Evolutionary conservation across 2,113 vertebrate species (phyloP).

Genomic region (Dolichallabes microphthalmus): DNA sequence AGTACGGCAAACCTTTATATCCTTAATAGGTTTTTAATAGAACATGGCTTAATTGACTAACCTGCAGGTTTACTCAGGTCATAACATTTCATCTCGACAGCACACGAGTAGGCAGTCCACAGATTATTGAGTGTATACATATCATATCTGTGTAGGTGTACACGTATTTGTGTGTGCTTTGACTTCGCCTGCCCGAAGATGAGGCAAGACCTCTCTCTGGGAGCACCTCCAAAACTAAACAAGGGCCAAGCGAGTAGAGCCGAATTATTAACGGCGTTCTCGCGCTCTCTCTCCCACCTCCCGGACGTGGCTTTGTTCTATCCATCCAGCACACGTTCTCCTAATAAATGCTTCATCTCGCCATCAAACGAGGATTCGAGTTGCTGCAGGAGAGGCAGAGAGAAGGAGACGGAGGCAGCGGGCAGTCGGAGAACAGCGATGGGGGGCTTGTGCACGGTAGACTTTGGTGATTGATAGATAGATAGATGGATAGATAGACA

Average conservation of each 20-base stretch:
- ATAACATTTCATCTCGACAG: not conserved
- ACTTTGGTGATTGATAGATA: conserved; percentile 41
- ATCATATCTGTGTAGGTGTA: conserved; percentile 16
- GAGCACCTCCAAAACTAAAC: conserved; percentile 47
- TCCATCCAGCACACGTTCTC: conserved; percentile 41
- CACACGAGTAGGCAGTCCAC: conserved; percentile 24
- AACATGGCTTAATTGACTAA: not conserved
- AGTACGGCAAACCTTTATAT: not conserved
- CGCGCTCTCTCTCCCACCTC: not conserved
- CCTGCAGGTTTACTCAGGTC: not conserved
- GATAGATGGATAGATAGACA: conserved; percentile 41
- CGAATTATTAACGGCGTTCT: conserved; percentile 49
- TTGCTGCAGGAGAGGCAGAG: conserved; percentile 43
- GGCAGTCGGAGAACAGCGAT: conserved; percentile 60
- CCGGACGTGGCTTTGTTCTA: conserved; percentile 42
- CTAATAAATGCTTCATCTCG: conserved; percentile 65
- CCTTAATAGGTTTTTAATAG: not conserved
- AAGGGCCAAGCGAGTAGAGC: conserved; percentile 45
- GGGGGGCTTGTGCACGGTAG: conserved; percentile 28
- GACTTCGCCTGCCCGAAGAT: conserved; percentile 32
- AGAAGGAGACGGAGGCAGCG: conserved; percentile 27
- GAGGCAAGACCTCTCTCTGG: conserved; percentile 30
- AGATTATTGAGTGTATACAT: conserved; percentile 10
- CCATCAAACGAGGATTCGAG: conserved; percentile 56
- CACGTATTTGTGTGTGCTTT: conserved; percentile 27